A percentile compares a stretch with the other conserved stretches of the same genome.
Evolutionary conservation across 2,888 invertebrate species (phyloP).

Genomic region (Petrolisthes manimaculis): DNA sequence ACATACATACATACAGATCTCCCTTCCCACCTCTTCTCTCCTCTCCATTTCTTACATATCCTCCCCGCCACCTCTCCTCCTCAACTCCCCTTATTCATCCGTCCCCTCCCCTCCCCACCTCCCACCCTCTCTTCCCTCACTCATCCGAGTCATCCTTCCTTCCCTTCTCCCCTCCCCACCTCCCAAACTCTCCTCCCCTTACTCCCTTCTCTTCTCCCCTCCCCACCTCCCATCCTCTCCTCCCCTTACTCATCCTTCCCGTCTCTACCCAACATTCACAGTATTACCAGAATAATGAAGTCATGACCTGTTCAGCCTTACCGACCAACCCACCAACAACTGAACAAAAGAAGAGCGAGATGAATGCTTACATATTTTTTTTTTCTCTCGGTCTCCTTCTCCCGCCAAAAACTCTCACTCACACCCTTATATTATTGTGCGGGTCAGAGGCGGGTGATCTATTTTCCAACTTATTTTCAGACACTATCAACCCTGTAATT

Average conservation of each 20-base stretch:
- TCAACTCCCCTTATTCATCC: background rate
- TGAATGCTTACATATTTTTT: background rate
- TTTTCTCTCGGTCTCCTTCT: background rate
- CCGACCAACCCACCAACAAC: too few species aligned
- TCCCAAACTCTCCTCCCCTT: background rate
- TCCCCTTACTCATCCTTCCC: background rate
- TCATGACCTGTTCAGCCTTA: too few species aligned
- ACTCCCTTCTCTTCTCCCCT: background rate
- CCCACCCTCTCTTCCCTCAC: background rate
- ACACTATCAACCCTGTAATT: conserved; percentile 42
- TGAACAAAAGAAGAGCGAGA: too few species aligned
- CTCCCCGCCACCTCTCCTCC: background rate
- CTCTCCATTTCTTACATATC: background rate
- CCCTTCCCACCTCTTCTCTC: background rate
- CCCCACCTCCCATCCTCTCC: background rate
- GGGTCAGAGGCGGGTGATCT: conserved; percentile 18
- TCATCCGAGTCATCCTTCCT: background rate
- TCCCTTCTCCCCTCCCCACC: background rate
- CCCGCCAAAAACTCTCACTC: background rate
- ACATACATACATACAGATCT: too few species aligned
- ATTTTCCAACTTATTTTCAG: conserved; percentile 43
- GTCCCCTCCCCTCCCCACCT: background rate
- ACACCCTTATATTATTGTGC: conserved; percentile 8
- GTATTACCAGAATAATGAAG: too few species aligned
- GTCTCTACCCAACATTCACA: too few species aligned